Base-by-base conservation (phyloP, 2,888 invertebrate species). In the Plemyria rubiginata region DNA sequence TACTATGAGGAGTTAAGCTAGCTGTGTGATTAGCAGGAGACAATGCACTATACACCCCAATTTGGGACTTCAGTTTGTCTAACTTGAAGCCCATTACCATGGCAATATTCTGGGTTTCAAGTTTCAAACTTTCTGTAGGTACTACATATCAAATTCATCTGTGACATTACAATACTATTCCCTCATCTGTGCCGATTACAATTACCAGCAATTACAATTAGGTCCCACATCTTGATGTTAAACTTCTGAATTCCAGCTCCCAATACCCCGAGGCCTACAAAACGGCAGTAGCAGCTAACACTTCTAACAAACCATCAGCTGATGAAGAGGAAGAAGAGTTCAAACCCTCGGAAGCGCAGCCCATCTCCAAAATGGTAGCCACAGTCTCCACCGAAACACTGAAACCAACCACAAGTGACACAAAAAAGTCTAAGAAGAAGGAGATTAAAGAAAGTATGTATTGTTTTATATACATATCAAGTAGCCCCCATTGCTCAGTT, bases 181-280 rank as follows among this genome's bases (percentile, higher is more conserved):
- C n/a, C n/a, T n/a, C n/a, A n/a, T n/a, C n/a, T n/a, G n/a, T n/a
- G n/a, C n/a, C n/a, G n/a, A n/a, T n/a, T n/a, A n/a, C n/a, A n/a
- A n/a, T n/a, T n/a, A n/a, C n/a, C n/a, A n/a, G n/a, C n/a, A n/a
- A n/a, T n/a, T n/a, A n/a, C n/a, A 22, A 22, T 22, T 22, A 22
- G 22, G n/a, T n/a, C n/a, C n/a, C 22, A 22, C 32, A 32, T 32
- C 16, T 22, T 48, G n/a, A 56, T 83, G 16, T 11, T 2, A 4
- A 0, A 16, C 11, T 16, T 45, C 45, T 16, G 16, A 45, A 45
- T 45, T 88, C 28, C 84, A 94, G 94, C 62, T 84, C 92, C 1
- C 96, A 96, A 77, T 95, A 95, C 78, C 95, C 95, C 1, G 94
- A 94, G 61, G 95, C 95, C 2, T 96, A 95, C 81, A 94, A 95